These are phyloP conservation scores for Nebria brevicollis DNA, from an alignment of 2,888 invertebrate genomes.

Conservation along the genomic window DNA sequence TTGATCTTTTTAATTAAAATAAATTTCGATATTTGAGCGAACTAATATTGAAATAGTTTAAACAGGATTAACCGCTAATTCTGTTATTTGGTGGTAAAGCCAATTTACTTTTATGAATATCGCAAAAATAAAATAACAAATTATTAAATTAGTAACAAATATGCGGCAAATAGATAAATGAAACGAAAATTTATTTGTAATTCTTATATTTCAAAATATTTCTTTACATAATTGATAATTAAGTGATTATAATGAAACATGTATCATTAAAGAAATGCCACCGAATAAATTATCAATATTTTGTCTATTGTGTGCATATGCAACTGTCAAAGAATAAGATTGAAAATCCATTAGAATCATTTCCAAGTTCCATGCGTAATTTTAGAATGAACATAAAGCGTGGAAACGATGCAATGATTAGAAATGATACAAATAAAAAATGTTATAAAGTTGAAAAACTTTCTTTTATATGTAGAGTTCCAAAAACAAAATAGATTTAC, in stretches of 20 bases:
- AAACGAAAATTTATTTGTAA: neutral
- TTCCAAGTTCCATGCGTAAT: neutral
- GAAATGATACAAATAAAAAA: conserved; percentile 1
- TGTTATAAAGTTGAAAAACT: neutral
- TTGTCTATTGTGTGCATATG: neutral
- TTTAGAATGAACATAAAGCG: neutral
- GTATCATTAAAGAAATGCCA: neutral
- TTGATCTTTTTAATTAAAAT: too few relatives aligned
- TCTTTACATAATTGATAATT: neutral
- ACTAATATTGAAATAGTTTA: too few relatives aligned
- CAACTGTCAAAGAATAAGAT: neutral
- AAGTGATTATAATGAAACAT: neutral
- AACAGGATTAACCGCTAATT: too few relatives aligned
- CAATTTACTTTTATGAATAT: too few relatives aligned
- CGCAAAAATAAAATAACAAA: too few relatives aligned
- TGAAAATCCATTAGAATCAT: neutral
- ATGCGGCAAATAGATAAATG: too few relatives aligned
- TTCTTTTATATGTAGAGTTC: neutral
- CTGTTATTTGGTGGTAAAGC: too few relatives aligned
- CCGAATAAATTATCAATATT: neutral
- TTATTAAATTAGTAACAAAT: too few relatives aligned
- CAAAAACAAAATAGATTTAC: neutral
- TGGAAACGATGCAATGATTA: neutral
- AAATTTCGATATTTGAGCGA: too few relatives aligned
- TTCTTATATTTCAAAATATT: neutral